Percentiles rank a stretch among this genome's conserved stretches.
These are phyloP conservation scores for Naja naja DNA, from an alignment of 2,113 vertebrate genomes.

Conservation along the genomic window DNA sequence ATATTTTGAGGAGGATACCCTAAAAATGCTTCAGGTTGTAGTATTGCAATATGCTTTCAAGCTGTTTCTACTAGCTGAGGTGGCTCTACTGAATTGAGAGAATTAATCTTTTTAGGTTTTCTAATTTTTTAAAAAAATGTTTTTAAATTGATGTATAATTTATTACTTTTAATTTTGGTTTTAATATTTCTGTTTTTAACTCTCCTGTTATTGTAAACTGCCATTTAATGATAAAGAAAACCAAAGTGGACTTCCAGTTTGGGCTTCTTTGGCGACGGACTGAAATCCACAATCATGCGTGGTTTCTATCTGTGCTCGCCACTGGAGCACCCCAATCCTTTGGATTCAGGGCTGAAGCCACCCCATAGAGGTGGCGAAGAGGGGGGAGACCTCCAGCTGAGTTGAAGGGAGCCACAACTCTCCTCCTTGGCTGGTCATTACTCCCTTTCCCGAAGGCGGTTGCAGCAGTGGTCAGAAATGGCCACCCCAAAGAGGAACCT, in stretches of 20 bases:
- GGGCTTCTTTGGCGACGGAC: too few species aligned
- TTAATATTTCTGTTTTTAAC: background rate
- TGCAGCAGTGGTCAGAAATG: too few species aligned
- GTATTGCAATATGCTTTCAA: background rate
- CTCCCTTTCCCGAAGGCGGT: too few species aligned
- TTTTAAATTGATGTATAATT: background rate
- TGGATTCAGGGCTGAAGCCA: too few species aligned
- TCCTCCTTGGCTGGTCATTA: too few species aligned
- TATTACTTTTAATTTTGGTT: background rate
- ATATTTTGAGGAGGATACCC: background rate
- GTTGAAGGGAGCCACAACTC: too few species aligned
- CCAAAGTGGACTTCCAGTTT: background rate
- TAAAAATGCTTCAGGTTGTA: background rate
- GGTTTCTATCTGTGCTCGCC: too few species aligned
- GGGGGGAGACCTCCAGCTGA: too few species aligned
- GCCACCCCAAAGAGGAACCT: too few species aligned
- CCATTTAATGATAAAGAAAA: background rate
- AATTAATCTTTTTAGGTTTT: background rate
- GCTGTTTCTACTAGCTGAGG: background rate
- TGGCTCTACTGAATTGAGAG: background rate
- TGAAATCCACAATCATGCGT: too few species aligned
- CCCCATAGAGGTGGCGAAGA: too few species aligned
- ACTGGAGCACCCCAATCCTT: too few species aligned
- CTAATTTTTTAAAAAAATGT: background rate
- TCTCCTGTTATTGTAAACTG: background rate